These are phyloP conservation scores for Brachypodius melanocephalos DNA, from an alignment of 2,113 vertebrate species.

Conservation along the genomic window DNA sequence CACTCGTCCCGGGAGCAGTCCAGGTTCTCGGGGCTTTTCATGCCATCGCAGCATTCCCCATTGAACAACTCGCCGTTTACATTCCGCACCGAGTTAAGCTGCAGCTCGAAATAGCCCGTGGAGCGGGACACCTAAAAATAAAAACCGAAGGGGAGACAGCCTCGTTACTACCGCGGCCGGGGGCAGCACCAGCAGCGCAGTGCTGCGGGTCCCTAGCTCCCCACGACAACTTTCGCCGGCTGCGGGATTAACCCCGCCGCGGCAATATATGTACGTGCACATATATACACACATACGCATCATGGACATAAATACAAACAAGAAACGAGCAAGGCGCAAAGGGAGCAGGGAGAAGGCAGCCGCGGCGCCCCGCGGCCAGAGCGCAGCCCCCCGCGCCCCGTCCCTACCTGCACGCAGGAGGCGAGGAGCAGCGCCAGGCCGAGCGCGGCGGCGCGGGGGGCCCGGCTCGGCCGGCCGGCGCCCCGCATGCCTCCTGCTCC, in stretches of 20 bases:
- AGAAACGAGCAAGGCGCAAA: background rate
- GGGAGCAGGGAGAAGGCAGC: background rate
- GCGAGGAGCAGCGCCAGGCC: conserved; percentile 66
- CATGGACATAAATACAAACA: accelerated
- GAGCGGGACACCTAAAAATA: conserved; percentile 85
- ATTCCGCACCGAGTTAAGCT: conserved; percentile 88
- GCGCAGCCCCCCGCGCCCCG: background rate
- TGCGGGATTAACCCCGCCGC: background rate
- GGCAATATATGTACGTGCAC: accelerated
- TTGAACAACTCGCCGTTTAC: conserved; percentile 84
- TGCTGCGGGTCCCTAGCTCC: background rate
- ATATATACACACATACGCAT: accelerated
- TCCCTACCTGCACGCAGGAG: conserved; percentile 75
- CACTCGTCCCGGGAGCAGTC: conserved; percentile 85
- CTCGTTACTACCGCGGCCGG: conserved; percentile 32
- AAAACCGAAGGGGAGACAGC: background rate
- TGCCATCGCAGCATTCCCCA: conserved; percentile 90
- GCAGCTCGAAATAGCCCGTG: conserved; percentile 94
- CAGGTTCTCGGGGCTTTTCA: conserved; percentile 71
- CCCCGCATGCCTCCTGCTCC: conserved; percentile 49
- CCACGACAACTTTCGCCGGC: background rate
- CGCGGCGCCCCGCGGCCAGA: background rate
- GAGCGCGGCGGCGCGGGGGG: conserved; percentile 41
- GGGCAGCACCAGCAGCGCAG: background rate
- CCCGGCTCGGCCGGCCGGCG: conserved; percentile 32